Percentiles rank a stretch among this genome's conserved stretches.
Conservation (phyloP, 2,888 invertebrate genomes). For the Cerastis rubricosa region DNA sequence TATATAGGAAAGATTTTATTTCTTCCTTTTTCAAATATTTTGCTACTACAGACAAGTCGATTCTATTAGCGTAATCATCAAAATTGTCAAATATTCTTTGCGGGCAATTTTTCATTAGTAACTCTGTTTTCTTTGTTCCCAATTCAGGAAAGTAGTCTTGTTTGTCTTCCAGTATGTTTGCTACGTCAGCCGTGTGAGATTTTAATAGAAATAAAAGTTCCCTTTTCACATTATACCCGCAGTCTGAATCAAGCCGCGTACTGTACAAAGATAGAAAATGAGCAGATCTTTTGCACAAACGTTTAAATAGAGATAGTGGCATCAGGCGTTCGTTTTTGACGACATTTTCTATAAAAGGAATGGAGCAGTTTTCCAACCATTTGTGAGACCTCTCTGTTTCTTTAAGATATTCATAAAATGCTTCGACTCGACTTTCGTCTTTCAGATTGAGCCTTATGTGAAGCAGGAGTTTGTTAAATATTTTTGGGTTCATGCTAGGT, state of each 20-base stretch:
- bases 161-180: slow-evolving; percentile 72
- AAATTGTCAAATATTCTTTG: slow-evolving; percentile 76
- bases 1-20: slow-evolving; percentile 73
- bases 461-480: slow-evolving; percentile 78
- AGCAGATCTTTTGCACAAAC: slow-evolving; percentile 76
- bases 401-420: slow-evolving; percentile 78
- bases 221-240: neutral
- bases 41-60: slow-evolving; percentile 76
- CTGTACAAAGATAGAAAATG: slow-evolving; percentile 68
- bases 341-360: slow-evolving; percentile 73
- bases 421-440: slow-evolving; percentile 78
- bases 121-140: slow-evolving; percentile 71
- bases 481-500: slow-evolving; percentile 79
- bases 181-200: slow-evolving; percentile 69
- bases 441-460: slow-evolving; percentile 78
- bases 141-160: slow-evolving; percentile 61
- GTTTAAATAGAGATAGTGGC: slow-evolving; percentile 67
- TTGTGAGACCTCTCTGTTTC: slow-evolving; percentile 72
- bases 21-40: slow-evolving; percentile 76
- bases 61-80: slow-evolving; percentile 63
- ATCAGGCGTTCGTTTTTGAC: slow-evolving; percentile 59
- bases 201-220: slow-evolving; percentile 67
- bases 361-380: slow-evolving; percentile 82
- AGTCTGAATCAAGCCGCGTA: slow-evolving; percentile 6
- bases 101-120: slow-evolving; percentile 76